phyloP scores from a whole-genome alignment of 2,888 invertebrate species.

The Pseudeuparius sepicola region DNA sequence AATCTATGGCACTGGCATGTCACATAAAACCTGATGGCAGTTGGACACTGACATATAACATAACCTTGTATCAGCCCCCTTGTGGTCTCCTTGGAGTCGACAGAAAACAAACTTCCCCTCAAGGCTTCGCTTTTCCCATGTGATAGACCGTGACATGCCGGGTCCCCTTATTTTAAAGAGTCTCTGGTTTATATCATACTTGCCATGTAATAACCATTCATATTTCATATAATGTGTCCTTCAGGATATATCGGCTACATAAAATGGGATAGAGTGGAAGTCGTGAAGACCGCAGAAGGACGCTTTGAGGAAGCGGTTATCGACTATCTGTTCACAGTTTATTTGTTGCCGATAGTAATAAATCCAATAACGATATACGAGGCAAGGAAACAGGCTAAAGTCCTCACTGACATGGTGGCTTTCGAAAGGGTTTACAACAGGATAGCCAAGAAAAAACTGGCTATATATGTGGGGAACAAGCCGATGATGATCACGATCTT shows the following conservation, averaged over 20 bases:
- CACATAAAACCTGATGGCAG: too few relatives aligned
- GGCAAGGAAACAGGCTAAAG: conserved; percentile 49
- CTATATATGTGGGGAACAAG: conserved; percentile 48
- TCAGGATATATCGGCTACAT: conserved; percentile 46
- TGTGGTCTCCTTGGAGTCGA: too few relatives aligned
- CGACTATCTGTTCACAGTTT: conserved; percentile 63
- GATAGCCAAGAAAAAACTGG: conserved; percentile 48
- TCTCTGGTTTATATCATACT: too few relatives aligned
- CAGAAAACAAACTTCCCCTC: too few relatives aligned
- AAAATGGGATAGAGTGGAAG: conserved; percentile 51
- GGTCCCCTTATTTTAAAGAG: too few relatives aligned
- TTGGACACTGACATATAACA: too few relatives aligned
- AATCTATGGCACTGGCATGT: too few relatives aligned
- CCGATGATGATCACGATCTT: conserved; percentile 47
- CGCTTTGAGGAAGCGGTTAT: conserved; percentile 68
- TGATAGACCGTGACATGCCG: too few relatives aligned
- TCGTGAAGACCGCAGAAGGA: conserved; percentile 51
- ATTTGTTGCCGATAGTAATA: conserved; percentile 53
- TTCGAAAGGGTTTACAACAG: conserved; percentile 57
- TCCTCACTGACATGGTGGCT: conserved; percentile 54
- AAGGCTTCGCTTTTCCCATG: too few relatives aligned
- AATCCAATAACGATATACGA: conserved; percentile 61
- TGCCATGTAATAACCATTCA: too few relatives aligned
- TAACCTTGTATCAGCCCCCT: too few relatives aligned
- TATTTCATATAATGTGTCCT: too few relatives aligned